Conservation (phyloP, 2,113 vertebrate species). For the Anoplopoma fimbria region DNA sequence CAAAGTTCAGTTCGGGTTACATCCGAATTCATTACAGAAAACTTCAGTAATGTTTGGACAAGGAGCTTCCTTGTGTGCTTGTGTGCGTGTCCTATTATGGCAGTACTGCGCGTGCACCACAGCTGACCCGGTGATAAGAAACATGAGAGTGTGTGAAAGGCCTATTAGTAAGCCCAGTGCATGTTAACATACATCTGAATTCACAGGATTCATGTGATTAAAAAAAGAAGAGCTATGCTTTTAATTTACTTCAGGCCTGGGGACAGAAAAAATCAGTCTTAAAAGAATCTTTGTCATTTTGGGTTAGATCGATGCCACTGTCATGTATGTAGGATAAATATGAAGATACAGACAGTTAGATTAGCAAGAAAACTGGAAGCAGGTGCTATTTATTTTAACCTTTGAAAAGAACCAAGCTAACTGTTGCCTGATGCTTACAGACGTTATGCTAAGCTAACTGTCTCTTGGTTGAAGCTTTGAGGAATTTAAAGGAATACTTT, state of each 20-base stretch:
- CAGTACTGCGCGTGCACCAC: slow-evolving; percentile 11
- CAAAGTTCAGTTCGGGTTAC: not conserved
- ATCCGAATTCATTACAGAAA: slow-evolving; percentile 9
- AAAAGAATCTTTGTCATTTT: not conserved
- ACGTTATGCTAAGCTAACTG: not conserved
- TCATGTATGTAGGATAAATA: not conserved
- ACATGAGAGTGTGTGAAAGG: slow-evolving; percentile 10
- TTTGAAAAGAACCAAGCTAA: too few species aligned
- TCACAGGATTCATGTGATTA: not conserved
- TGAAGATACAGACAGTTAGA: not conserved
- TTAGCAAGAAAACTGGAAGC: not conserved
- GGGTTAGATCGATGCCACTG: not conserved
- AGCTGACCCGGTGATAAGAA: slow-evolving; percentile 41
- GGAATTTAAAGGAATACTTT: not conserved
- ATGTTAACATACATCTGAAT: not conserved
- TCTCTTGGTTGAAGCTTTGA: not conserved
- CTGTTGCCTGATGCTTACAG: not conserved
- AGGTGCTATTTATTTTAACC: not conserved
- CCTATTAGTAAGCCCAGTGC: not conserved
- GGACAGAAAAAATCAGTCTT: not conserved
- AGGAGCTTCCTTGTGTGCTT: slow-evolving; percentile 34
- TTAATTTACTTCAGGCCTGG: not conserved
- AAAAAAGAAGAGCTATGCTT: not conserved
- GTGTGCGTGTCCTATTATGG: slow-evolving; percentile 17
- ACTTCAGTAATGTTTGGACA: slow-evolving; percentile 12